A percentile compares a stretch with the other conserved stretches of the same genome.
phyloP scores from a whole-genome alignment of 2,113 vertebrate species.

The Caretta caretta region DNA sequence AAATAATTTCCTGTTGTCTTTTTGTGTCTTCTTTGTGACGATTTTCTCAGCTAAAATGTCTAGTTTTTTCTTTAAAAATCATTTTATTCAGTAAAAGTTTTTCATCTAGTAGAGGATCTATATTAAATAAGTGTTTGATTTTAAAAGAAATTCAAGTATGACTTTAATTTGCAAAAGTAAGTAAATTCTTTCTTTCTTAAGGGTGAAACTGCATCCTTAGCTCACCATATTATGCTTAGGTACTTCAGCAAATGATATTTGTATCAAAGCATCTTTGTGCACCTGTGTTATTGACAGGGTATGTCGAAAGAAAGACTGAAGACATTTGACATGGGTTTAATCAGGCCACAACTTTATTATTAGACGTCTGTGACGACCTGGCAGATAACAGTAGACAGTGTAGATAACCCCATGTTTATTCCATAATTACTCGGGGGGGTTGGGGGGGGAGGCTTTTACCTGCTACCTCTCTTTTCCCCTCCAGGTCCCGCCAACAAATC shows the following conservation, averaged over 20 bases:
- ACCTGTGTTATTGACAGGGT: not conserved
- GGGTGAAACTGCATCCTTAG: not conserved
- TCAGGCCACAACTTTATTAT: too few species aligned
- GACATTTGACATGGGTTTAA: too few species aligned
- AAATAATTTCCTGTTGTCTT: not conserved
- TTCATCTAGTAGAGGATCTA: rapidly evolving
- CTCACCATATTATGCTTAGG: not conserved
- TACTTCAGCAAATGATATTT: not conserved
- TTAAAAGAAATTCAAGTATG: not conserved
- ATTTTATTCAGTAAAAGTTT: not conserved
- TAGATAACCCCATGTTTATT: too few species aligned
- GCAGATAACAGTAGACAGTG: too few species aligned
- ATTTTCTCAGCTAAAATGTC: not conserved
- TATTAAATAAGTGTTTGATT: not conserved
- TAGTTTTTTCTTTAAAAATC: not conserved
- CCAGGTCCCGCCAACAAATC: too few species aligned
- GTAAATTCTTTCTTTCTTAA: not conserved
- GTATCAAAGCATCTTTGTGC: not conserved
- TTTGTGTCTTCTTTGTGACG: not conserved
- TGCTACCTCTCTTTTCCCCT: too few species aligned
- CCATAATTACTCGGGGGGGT: too few species aligned
- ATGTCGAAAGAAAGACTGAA: too few species aligned
- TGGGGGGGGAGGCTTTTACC: too few species aligned
- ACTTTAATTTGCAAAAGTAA: not conserved
- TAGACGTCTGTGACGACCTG: too few species aligned